phyloP scores from a whole-genome alignment of 2,113 vertebrate genomes.

The Turnix velox region DNA sequence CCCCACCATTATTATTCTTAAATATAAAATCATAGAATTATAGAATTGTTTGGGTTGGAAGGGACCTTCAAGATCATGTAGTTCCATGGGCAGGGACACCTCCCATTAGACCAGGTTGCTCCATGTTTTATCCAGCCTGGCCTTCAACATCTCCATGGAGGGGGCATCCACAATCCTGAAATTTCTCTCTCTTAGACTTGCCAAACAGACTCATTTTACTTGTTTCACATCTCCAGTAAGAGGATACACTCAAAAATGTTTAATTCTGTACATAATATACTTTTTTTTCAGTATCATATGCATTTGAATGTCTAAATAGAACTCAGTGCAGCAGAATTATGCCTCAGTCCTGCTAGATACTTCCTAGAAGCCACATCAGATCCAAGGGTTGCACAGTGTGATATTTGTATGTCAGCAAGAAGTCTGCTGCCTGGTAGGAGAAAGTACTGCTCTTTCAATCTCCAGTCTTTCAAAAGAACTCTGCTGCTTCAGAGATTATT shows the following conservation, averaged over 20 bases:
- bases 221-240: not conserved
- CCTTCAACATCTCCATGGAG: too few relatives aligned
- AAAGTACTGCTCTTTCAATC: not conserved
- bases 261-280: not conserved
- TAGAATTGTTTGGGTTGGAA: too few relatives aligned
- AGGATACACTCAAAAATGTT: not conserved
- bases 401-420: not conserved
- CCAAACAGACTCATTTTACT: not conserved
- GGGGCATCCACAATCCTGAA: not conserved
- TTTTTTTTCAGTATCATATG: not conserved
- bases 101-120: too few relatives aligned
- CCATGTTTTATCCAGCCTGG: too few relatives aligned
- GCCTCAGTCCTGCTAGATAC: not conserved
- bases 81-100: too few relatives aligned
- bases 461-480: not conserved
- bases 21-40: too few relatives aligned
- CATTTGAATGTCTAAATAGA: not conserved
- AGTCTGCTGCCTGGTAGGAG: not conserved
- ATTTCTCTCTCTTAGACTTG: not conserved
- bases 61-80: too few relatives aligned
- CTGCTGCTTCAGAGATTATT: not conserved
- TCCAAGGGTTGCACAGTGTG: rapidly evolving
- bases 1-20: not conserved
- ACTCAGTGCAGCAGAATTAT: not conserved
- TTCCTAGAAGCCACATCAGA: not conserved